These are phyloP conservation scores for Panthera leo DNA, from an alignment of 2,113 vertebrate species.

Conservation along the genomic window DNA sequence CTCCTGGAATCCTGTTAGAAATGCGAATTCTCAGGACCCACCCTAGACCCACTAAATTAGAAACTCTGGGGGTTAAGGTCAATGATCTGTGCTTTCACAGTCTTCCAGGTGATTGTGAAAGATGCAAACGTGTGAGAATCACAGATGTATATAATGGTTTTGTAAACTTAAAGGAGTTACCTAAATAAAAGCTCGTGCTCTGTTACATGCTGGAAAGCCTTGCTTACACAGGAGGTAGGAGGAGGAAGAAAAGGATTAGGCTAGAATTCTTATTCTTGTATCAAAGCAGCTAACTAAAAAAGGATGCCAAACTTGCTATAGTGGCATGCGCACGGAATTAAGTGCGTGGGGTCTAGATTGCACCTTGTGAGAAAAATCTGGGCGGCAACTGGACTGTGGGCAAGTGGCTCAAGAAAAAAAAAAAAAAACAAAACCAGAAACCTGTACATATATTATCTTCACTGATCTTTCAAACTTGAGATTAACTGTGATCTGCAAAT, in stretches of 20 bases:
- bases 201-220: not conserved
- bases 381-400: not conserved
- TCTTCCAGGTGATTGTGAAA: not conserved
- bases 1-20: not conserved
- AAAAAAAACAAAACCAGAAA: not conserved
- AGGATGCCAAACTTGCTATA: not conserved
- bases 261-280: not conserved
- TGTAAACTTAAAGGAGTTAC: not conserved
- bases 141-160: not conserved
- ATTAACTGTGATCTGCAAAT: constrained; percentile 60
- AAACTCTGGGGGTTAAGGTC: not conserved
- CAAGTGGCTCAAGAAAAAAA: not conserved
- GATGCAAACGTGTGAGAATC: not conserved
- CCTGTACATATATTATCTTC: constrained; percentile 23
- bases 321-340: not conserved
- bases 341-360: not conserved
- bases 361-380: not conserved
- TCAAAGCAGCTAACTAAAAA: not conserved
- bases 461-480: constrained; percentile 61
- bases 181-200: not conserved
- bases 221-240: not conserved
- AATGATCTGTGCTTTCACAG: not conserved
- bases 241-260: not conserved
- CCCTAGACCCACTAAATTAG: not conserved
- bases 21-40: not conserved